Conservation (phyloP, 1,140 invertebrate species). For the Gryon sp. region DNA sequence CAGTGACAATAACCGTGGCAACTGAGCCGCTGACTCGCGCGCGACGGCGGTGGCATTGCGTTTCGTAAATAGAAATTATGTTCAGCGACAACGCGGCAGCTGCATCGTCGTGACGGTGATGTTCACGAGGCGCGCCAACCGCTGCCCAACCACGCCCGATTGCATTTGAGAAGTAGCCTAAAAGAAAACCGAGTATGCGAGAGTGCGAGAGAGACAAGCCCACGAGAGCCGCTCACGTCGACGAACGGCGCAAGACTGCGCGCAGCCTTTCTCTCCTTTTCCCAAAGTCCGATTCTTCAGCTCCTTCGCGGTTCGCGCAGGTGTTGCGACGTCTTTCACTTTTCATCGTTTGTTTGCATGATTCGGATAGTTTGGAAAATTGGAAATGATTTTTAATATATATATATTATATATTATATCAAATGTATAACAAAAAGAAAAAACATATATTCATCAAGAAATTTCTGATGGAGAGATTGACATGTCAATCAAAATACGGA, state of each 20-base stretch:
- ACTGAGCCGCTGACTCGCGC: constrained; percentile 45
- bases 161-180: too few species aligned
- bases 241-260: constrained; percentile 46
- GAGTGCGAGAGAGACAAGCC: constrained; percentile 24
- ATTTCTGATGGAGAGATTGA: too few species aligned
- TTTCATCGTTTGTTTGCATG: too few species aligned
- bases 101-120: not conserved
- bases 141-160: constrained; percentile 49
- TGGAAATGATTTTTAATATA: too few species aligned
- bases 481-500: too few species aligned
- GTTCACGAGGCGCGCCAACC: constrained; percentile 17
- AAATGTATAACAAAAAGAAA: too few species aligned
- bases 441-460: too few species aligned
- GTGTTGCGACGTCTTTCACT: not conserved
- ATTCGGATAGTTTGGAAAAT: too few species aligned
- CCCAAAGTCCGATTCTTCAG: not conserved
- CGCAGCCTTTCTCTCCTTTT: constrained; percentile 17
- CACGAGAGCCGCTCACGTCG: constrained; percentile 16
- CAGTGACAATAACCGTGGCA: constrained; percentile 37
- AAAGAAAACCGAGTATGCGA: too few species aligned
- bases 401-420: too few species aligned
- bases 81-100: not conserved
- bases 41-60: constrained; percentile 32
- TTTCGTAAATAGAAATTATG: too few species aligned
- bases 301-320: constrained; percentile 7